Evolutionary conservation across 2,797 vertebrate genomes (phyloP).

Genomic region (Rhynchotus rufescens): DNA sequence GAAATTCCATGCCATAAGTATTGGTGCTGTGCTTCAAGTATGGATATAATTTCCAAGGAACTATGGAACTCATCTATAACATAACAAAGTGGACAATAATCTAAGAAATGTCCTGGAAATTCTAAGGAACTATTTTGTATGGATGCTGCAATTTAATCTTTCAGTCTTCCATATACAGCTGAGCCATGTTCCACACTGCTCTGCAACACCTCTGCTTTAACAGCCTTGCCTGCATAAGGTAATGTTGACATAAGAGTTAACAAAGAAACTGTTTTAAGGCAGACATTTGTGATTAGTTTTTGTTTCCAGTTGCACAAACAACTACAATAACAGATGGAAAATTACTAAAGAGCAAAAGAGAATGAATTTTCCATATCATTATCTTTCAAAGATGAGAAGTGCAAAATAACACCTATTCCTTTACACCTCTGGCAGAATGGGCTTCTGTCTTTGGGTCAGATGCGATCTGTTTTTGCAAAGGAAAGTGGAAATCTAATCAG

Average conservation of each 20-base stretch:
- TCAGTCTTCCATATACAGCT: not conserved
- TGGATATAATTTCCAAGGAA: not conserved
- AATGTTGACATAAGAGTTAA: not conserved
- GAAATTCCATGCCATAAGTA: not conserved
- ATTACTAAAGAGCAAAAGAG: constrained; percentile 31
- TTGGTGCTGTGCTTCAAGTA: not conserved
- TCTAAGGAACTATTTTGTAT: not conserved
- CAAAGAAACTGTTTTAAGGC: not conserved
- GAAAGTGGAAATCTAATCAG: constrained; percentile 45
- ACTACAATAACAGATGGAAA: constrained; percentile 45
- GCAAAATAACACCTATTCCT: constrained; percentile 24
- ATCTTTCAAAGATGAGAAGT: constrained; percentile 1
- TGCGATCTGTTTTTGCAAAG: constrained; percentile 26
- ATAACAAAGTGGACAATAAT: not conserved
- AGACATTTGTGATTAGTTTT: constrained; percentile 43
- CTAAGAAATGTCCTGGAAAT: not conserved
- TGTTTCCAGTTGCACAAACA: constrained; percentile 24
- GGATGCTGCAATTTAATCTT: not conserved
- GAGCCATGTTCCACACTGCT: not conserved
- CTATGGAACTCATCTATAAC: not conserved
- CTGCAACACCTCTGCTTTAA: constrained; percentile 32
- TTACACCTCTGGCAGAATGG: not conserved
- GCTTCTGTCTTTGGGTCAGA: constrained; percentile 24
- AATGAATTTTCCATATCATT: constrained; percentile 52
- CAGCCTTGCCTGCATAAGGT: not conserved